Conservation (phyloP, 2,113 vertebrate genomes). For the Ptyas mucosa region DNA sequence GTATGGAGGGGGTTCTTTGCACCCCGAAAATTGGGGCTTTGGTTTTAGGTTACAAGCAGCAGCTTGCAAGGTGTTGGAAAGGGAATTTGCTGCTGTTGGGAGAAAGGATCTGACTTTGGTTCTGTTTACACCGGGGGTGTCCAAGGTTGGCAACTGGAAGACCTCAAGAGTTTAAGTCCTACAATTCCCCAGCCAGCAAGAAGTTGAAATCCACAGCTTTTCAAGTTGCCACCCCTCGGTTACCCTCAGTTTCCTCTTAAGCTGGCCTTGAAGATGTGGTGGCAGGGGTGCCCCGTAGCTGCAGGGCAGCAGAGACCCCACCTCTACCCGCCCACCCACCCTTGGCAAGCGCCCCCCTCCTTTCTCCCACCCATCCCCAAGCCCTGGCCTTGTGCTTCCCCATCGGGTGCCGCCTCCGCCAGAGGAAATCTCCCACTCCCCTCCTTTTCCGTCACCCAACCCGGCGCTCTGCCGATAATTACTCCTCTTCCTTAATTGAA, state of each 20-base stretch:
- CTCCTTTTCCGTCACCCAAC: slow-evolving; percentile 45
- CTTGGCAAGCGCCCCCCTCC: background rate
- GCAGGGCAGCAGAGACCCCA: background rate
- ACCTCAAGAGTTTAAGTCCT: background rate
- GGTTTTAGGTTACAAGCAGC: background rate
- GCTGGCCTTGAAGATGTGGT: background rate
- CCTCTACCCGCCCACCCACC: background rate
- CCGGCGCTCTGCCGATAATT: slow-evolving; percentile 61
- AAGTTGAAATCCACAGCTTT: background rate
- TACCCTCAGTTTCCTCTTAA: background rate
- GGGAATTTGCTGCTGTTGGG: background rate
- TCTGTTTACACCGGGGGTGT: background rate
- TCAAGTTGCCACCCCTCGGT: background rate
- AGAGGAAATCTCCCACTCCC: slow-evolving; percentile 51
- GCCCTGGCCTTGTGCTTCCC: too few relatives aligned
- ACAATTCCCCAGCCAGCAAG: background rate
- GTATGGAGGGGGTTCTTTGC: background rate
- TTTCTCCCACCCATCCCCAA: background rate
- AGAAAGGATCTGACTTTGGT: background rate
- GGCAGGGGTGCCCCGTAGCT: background rate
- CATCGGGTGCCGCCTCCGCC: background rate
- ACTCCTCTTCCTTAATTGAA: slow-evolving; percentile 73
- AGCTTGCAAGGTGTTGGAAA: background rate
- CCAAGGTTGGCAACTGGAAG: background rate
- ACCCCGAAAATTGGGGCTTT: background rate